Conservation (phyloP, 2,888 invertebrate species). For the Spodoptera picta region DNA sequence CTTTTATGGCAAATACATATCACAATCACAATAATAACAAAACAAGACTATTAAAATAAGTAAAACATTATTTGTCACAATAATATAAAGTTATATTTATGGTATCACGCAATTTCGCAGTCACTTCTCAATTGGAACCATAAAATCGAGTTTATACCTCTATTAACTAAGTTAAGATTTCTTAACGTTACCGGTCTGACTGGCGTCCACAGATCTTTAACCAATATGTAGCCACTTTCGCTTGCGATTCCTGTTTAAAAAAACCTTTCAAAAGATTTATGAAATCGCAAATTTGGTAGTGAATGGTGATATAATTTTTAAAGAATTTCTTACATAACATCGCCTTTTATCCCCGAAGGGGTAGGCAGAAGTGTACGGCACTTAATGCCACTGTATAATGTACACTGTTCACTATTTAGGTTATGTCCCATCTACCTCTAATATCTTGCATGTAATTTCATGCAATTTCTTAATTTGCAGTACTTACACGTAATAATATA, state of each 20-base stretch:
- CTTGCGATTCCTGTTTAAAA: constrained; percentile 32
- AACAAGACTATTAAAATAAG: constrained; percentile 2
- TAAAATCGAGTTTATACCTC: constrained; percentile 51
- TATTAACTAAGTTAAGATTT: constrained; percentile 44
- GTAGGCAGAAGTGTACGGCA: no score
- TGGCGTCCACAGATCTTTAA: constrained; percentile 11
- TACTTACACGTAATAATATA: no score
- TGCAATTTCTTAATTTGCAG: no score
- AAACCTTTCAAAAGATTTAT: constrained; percentile 35
- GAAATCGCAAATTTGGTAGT: constrained; percentile 14
- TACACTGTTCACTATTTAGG: no score
- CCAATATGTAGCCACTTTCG: constrained; percentile 40
- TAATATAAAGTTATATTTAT: constrained; percentile 32
- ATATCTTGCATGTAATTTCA: no score
- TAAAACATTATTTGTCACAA: constrained; percentile 12
- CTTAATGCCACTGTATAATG: no score
- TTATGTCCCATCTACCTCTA: no score
- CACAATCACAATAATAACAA: constrained; percentile 11
- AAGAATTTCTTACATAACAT: no score
- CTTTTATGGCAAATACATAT: neutral
- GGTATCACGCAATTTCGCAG: constrained; percentile 22
- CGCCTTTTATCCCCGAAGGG: no score
- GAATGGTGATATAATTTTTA: neutral
- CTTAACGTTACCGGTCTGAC: constrained; percentile 48
- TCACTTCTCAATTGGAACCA: constrained; percentile 34